Conservation (phyloP, 2,888 invertebrate genomes). For the Myathropa florea region DNA sequence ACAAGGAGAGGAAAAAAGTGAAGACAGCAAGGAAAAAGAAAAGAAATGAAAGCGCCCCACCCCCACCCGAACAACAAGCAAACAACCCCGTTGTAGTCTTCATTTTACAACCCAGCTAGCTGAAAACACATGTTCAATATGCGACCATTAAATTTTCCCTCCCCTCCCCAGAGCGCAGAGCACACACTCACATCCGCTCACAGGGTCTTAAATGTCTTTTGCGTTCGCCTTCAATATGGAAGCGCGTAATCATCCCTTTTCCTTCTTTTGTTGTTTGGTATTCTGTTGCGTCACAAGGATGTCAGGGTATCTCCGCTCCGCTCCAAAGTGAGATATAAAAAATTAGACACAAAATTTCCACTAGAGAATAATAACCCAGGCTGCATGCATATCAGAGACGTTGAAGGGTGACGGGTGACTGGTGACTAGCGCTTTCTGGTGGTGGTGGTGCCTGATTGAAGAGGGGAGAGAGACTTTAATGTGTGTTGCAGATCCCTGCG, state of each 20-base stretch:
- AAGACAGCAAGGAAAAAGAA: not conserved
- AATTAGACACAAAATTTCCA: constrained; percentile 35
- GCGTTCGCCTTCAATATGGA: constrained; percentile 25
- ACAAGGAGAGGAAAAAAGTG: not conserved
- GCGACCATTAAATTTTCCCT: constrained; percentile 39
- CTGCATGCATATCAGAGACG: not conserved
- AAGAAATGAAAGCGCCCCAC: not conserved
- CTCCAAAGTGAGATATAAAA: constrained; percentile 21
- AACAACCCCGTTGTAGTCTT: constrained; percentile 26
- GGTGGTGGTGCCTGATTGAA: not conserved
- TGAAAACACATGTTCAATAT: constrained; percentile 49
- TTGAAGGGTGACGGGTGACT: not conserved
- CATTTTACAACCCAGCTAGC: constrained; percentile 18
- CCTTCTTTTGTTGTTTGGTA: constrained; percentile 1
- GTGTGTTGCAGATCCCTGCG: not conserved
- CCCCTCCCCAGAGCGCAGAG: not conserved
- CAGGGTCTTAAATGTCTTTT: constrained; percentile 21
- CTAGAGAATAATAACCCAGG: not conserved
- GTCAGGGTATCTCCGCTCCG: not conserved
- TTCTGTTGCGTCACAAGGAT: constrained; percentile 1
- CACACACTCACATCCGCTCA: not conserved
- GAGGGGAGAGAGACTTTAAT: not conserved
- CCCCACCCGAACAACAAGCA: not conserved
- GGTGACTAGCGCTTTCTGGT: not conserved
- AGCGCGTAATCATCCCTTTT: constrained; percentile 24